Evolutionary conservation across 2,888 invertebrate species (phyloP), one percentile per base, ranked within the genome.

Genomic region (Hemistola chrysoprasaria): DNA sequence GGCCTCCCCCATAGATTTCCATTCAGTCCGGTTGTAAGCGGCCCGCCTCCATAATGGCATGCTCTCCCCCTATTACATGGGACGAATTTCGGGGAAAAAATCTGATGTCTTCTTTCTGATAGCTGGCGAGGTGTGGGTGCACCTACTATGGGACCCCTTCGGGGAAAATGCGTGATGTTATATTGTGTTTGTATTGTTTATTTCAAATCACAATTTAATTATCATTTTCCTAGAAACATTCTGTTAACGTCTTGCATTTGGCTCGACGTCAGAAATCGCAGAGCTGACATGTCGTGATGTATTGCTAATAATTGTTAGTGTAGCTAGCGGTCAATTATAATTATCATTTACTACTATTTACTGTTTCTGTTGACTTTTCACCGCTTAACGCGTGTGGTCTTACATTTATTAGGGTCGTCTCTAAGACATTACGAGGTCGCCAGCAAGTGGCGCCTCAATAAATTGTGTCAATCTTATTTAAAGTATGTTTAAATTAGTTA

Each of bases 351-450:
- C 53, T 36, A 57, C n/a, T n/a, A n/a, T n/a, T n/a, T n/a, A n/a
- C n/a, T n/a, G n/a, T n/a, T n/a, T n/a, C n/a, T 45, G 59, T 76
- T 78, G 73, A 78, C 78, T 71, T 68, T 68, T 74, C 71, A 63
- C 71, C 67, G 56, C 44, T 26, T 38, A 53, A 44, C 50, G 65
- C 62, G 81, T 81, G 82, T 80, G 84, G 80, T 78, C 30, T 10
- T n/a, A 26, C 30, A 35, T 44, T 39, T 34, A 38, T 43, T 38
- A 43, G 38, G 36, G 25, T 21, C 63, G 71, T 57, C 68, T 61
- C 63, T 63, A 58, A 59, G 62, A 67, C 69, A 60, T 56, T 47
- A 50, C 70, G 74, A 77, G 78, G 75, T 74, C 75, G 55, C 50
- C 43, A 50, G 60, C 57, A 63, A 59, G 53, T 60, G 63, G 53